Percentiles rank a stretch among this genome's conserved stretches.
These are phyloP conservation scores for Silurus asotus DNA, from an alignment of 2,113 vertebrate genomes.

Conservation along the genomic window DNA sequence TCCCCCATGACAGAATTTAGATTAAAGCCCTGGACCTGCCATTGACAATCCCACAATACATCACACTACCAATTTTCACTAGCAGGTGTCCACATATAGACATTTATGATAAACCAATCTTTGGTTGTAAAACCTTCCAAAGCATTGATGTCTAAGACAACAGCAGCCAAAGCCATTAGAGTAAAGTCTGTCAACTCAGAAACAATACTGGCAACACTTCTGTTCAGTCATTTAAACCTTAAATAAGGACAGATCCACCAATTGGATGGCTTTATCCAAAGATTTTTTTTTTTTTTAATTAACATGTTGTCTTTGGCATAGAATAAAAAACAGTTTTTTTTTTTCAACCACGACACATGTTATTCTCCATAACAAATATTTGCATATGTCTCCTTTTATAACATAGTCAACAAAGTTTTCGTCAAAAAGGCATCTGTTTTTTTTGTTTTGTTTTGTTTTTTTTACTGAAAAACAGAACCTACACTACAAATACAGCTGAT, in stretches of 20 bases:
- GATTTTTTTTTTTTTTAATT: background rate
- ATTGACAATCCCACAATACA: background rate
- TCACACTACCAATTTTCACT: background rate
- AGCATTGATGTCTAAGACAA: too few relatives aligned
- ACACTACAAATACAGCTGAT: background rate
- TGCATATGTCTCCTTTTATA: background rate
- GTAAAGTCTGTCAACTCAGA: background rate
- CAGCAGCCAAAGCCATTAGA: background rate
- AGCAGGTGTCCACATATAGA: background rate
- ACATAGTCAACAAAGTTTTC: background rate
- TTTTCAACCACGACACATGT: background rate
- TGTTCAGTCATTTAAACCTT: background rate
- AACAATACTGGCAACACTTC: background rate
- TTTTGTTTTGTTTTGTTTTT: background rate
- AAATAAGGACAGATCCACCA: background rate
- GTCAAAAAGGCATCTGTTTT: background rate
- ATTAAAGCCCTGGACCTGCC: background rate
- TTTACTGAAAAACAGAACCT: background rate
- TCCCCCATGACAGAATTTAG: background rate
- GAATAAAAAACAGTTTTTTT: background rate
- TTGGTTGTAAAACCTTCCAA: background rate
- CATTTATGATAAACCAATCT: background rate
- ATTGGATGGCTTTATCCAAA: background rate
- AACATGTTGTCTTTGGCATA: background rate
- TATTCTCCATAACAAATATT: background rate